Conservation (phyloP, 2,888 invertebrate genomes). For the Thysanoteuthis rhombus region DNA sequence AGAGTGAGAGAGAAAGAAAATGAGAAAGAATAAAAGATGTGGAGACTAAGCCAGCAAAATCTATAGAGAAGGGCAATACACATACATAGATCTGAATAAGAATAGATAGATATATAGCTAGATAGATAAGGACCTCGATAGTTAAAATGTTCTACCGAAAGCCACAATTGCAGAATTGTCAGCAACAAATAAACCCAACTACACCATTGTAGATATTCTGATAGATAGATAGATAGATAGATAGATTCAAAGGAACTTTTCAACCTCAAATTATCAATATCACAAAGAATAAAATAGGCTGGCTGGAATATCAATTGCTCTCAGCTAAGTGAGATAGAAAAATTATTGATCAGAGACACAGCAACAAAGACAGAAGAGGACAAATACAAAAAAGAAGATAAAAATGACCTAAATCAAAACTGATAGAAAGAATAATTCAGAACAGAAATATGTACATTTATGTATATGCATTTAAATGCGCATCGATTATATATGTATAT, state of each 20-base stretch:
- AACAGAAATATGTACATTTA: neutral
- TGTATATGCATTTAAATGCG: neutral
- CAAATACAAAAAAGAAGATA: neutral
- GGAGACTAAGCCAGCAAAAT: too few relatives aligned
- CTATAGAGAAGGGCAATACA: too few relatives aligned
- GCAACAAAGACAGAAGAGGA: neutral
- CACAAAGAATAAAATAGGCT: neutral
- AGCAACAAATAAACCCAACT: too few relatives aligned
- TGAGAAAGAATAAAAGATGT: too few relatives aligned
- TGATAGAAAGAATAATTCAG: neutral
- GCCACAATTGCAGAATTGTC: too few relatives aligned
- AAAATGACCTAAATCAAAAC: neutral
- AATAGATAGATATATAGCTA: neutral
- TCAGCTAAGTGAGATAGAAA: neutral
- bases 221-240: neutral
- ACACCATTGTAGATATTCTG: too few relatives aligned
- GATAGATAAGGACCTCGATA: neutral
- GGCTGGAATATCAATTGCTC: neutral
- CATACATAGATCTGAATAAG: too few relatives aligned
- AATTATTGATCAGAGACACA: neutral
- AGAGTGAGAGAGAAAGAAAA: too few relatives aligned
- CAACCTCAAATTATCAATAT: neutral
- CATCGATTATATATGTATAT: neutral
- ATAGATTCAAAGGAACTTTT: neutral
- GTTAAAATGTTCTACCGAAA: too few relatives aligned